These are phyloP conservation scores for Regulus satrapa DNA, from an alignment of 2,113 vertebrate species.

Conservation along the genomic window DNA sequence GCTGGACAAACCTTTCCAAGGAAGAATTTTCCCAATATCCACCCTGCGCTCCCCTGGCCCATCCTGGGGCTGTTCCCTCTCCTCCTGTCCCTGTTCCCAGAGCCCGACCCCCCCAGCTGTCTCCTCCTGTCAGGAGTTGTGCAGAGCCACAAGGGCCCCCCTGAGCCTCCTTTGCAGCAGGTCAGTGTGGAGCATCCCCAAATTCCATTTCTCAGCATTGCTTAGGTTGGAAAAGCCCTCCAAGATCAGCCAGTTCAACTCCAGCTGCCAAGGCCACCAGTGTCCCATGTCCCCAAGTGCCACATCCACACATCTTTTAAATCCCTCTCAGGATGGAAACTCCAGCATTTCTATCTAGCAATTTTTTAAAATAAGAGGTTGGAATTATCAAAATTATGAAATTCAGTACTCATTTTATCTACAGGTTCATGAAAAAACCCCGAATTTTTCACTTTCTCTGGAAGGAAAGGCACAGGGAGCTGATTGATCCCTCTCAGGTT, in stretches of 20 bases:
- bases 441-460: background rate
- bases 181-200: background rate
- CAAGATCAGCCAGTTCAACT: background rate
- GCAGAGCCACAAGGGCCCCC: background rate
- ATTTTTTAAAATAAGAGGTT: background rate
- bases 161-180: background rate
- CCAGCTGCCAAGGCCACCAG: background rate
- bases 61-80: background rate
- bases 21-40: background rate
- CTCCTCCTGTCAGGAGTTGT: background rate
- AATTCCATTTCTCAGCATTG: background rate
- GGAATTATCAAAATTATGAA: background rate
- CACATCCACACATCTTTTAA: background rate
- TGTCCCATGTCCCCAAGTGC: background rate
- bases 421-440: rapidly evolving
- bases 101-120: background rate
- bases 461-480: background rate
- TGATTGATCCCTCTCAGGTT: background rate
- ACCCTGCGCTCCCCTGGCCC: background rate
- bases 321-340: background rate
- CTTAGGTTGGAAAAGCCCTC: background rate
- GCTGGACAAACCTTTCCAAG: background rate
- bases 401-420: background rate
- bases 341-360: background rate
- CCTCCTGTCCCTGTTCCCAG: background rate